phyloP scores from a whole-genome alignment of 2,113 vertebrate species.

The Tachuris rubrigastra region DNA sequence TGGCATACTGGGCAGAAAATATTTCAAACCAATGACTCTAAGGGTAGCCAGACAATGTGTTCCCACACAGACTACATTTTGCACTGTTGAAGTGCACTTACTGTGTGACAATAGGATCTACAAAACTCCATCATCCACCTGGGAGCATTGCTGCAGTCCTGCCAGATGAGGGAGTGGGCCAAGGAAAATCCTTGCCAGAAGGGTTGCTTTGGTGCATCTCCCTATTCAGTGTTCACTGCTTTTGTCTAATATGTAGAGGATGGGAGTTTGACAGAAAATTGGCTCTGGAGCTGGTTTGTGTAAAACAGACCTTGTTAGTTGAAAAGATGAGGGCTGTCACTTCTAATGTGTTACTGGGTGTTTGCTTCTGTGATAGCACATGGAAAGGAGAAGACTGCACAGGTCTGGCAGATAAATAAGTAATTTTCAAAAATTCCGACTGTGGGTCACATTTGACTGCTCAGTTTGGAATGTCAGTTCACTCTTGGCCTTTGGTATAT shows the following conservation, averaged over 20 bases:
- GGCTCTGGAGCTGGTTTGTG: not conserved
- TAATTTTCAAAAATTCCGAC: not conserved
- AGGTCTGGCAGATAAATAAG: not conserved
- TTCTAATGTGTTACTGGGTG: not conserved
- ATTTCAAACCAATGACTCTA: not conserved
- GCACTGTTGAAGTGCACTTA: not conserved
- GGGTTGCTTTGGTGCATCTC: not conserved
- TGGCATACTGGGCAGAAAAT: not conserved
- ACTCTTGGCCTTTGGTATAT: not conserved
- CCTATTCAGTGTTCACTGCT: not conserved
- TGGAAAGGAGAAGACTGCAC: not conserved
- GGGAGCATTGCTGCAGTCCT: not conserved
- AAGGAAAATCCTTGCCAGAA: not conserved
- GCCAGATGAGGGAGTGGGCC: rapidly evolving
- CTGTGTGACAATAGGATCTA: not conserved
- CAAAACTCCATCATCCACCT: not conserved
- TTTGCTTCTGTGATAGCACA: not conserved
- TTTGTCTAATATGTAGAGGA: not conserved
- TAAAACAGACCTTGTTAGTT: not conserved
- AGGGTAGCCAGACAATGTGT: not conserved
- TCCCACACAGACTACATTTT: not conserved
- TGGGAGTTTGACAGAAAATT: not conserved
- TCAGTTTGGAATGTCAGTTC: not conserved
- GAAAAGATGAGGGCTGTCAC: not conserved
- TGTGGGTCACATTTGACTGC: not conserved